These are phyloP conservation scores for Dryocosmus kuriphilus DNA, from an alignment of 2,888 invertebrate genomes.

Conservation along the genomic window DNA sequence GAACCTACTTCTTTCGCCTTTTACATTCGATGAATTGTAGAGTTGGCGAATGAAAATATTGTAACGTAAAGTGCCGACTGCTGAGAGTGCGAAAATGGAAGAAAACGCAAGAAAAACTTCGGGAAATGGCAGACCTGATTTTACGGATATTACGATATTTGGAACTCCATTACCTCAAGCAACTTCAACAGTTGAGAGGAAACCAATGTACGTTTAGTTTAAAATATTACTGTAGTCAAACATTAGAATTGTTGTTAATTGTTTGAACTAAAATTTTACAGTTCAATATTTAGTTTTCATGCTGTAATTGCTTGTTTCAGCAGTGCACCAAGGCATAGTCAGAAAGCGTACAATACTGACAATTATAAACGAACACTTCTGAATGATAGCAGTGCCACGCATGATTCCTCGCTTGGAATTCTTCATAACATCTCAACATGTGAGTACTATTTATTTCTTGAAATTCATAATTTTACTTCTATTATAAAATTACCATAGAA, in stretches of 20 bases:
- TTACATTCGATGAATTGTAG: neutral
- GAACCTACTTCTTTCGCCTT: neutral
- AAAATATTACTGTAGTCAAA: neutral
- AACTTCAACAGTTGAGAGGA: slow-evolving; percentile 76
- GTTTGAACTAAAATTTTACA: neutral
- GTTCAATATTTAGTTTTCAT: slow-evolving; percentile 40
- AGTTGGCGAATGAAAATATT: neutral
- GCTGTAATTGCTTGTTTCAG: slow-evolving; percentile 42
- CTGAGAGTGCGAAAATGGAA: slow-evolving; percentile 3
- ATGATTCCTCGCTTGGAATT: slow-evolving; percentile 68
- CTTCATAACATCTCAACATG: slow-evolving; percentile 68
- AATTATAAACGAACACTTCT: slow-evolving; percentile 40
- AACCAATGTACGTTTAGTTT: slow-evolving; percentile 63
- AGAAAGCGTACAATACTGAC: slow-evolving; percentile 38
- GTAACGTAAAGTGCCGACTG: neutral
- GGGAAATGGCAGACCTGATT: slow-evolving; percentile 45
- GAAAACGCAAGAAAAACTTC: slow-evolving; percentile 18
- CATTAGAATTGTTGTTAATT: too few relatives aligned
- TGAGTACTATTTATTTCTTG: slow-evolving; percentile 45
- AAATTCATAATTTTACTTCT: too few relatives aligned
- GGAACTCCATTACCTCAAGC: slow-evolving; percentile 77
- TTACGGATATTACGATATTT: slow-evolving; percentile 68
- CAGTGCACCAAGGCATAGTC: slow-evolving; percentile 39
- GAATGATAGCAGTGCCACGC: slow-evolving; percentile 43
- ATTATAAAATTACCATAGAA: too few relatives aligned